A percentile compares a stretch with the other conserved stretches of the same genome.
Conservation (phyloP, 2,113 vertebrate species). For the Prionailurus viverrinus region DNA sequence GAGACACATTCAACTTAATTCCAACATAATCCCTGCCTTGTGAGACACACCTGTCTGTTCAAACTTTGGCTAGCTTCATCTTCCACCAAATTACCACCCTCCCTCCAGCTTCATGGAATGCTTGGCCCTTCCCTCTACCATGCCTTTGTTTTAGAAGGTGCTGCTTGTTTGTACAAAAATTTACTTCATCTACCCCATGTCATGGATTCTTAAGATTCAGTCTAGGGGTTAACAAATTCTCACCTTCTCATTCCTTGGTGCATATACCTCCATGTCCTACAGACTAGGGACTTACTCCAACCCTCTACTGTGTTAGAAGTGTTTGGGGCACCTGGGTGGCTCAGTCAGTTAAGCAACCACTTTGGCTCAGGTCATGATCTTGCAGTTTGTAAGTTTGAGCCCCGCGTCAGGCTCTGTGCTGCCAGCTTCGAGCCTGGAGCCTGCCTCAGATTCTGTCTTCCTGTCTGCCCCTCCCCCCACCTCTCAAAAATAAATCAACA, state of each 20-base stretch:
- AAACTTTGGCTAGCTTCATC: background rate
- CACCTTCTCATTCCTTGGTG: background rate
- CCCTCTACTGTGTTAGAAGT: background rate
- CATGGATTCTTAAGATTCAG: background rate
- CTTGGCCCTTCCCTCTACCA: rapidly evolving
- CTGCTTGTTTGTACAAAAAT: background rate
- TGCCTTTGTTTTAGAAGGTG: background rate
- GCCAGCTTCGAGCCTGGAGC: too few species aligned
- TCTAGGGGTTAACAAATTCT: too few species aligned
- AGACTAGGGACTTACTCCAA: too few species aligned
- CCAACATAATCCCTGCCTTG: background rate
- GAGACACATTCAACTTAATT: background rate
- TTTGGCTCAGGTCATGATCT: too few species aligned
- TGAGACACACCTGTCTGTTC: rapidly evolving
- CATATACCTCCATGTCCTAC: too few species aligned
- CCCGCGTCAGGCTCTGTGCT: too few species aligned
- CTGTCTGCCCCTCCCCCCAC: too few species aligned
- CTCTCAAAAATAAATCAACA: too few species aligned
- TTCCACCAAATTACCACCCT: too few species aligned
- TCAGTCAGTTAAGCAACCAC: too few species aligned
- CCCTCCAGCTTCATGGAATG: background rate
- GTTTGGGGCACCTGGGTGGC: background rate
- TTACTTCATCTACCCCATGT: background rate
- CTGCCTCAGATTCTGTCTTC: too few species aligned
- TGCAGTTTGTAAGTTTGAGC: too few species aligned